phyloP scores from a whole-genome alignment of 2,113 vertebrate genomes.

The Notarius lentiginosus region DNA sequence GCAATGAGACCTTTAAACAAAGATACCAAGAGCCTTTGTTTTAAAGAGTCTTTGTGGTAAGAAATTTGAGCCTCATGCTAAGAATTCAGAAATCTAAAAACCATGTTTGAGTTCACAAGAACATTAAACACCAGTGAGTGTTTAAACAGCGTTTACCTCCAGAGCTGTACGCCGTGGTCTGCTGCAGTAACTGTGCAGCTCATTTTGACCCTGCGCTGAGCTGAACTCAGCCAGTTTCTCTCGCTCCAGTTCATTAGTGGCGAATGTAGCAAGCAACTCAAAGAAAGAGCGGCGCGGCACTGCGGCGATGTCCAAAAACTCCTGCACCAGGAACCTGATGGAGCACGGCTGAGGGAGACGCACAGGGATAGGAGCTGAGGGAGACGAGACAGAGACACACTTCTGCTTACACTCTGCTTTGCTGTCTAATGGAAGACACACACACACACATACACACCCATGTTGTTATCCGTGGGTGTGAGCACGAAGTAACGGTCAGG shows the following conservation, averaged over 20 bases:
- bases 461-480: constrained; percentile 67
- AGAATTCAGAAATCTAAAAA: background rate
- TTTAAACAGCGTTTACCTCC: constrained; percentile 72
- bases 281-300: constrained; percentile 94
- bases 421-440: background rate
- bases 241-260: constrained; percentile 75
- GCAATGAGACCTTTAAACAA: background rate
- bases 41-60: background rate
- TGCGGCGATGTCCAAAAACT: constrained; percentile 82
- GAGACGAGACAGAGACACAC: constrained; percentile 46
- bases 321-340: constrained; percentile 74
- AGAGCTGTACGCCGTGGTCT: constrained; percentile 82
- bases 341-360: constrained; percentile 82
- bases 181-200: constrained; percentile 84
- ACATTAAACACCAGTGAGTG: rapidly evolving
- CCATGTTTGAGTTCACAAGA: too few species aligned
- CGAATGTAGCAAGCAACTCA: constrained; percentile 78
- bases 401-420: background rate
- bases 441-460: constrained; percentile 54
- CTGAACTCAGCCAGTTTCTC: constrained; percentile 88
- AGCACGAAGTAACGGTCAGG: constrained; percentile 75
- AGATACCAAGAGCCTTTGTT: background rate
- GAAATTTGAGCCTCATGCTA: background rate
- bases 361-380: constrained; percentile 65
- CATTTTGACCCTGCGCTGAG: constrained; percentile 83